Evolutionary conservation across 2,113 vertebrate species (phyloP).

Genomic region (Menidia beryllina): DNA sequence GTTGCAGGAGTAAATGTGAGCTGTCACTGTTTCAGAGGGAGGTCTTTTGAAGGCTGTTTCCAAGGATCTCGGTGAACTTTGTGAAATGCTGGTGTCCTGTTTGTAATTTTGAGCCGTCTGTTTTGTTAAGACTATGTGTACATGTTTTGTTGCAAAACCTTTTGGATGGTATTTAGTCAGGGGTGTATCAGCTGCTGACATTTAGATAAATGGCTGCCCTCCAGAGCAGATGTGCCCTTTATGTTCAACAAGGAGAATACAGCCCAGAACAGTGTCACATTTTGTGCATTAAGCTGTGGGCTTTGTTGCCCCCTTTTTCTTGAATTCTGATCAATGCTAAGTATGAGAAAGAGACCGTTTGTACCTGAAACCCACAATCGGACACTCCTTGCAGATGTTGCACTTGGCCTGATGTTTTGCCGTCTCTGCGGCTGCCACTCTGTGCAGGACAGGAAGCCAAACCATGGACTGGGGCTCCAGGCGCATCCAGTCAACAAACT

Average conservation of each 20-base stretch:
- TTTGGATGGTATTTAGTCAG: conserved; percentile 74
- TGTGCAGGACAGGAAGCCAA: conserved; percentile 95
- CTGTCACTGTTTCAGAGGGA: conserved; percentile 26
- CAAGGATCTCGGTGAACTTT: conserved; percentile 28
- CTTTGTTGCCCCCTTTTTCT: conserved; percentile 2
- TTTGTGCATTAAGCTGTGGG: conserved; percentile 22
- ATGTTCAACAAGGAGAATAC: conserved; percentile 59
- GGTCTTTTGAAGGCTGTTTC: conserved; percentile 34
- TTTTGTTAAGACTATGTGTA: conserved; percentile 8
- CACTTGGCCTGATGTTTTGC: conserved; percentile 99
- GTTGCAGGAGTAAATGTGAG: neutral
- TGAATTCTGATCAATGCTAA: conserved; percentile 5
- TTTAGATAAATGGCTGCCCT: conserved; percentile 82
- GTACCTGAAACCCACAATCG: conserved; percentile 97
- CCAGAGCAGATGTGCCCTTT: conserved; percentile 78
- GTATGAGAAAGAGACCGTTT: neutral
- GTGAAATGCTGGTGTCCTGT: neutral
- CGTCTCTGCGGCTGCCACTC: conserved; percentile 95
- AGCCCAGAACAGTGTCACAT: conserved; percentile 25
- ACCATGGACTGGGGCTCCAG: conserved; percentile 98
- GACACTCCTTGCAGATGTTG: conserved; percentile 99
- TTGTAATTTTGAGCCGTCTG: neutral
- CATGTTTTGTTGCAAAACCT: conserved; percentile 42
- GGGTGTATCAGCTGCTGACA: conserved; percentile 78
- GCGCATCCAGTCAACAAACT: conserved; percentile 97